Conservation (phyloP, 2,797 vertebrate species). For the Hipposideros larvatus region DNA sequence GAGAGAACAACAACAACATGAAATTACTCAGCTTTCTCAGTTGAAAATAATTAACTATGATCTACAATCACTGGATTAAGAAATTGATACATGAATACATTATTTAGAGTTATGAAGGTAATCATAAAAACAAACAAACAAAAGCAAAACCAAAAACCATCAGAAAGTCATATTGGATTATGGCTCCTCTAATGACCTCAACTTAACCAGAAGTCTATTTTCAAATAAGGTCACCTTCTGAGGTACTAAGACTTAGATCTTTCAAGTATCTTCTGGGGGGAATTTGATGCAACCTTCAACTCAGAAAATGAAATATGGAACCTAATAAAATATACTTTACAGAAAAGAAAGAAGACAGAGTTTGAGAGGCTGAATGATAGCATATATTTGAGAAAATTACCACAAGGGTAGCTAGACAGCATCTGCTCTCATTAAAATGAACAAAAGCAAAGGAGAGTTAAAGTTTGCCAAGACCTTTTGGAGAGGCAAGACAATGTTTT, state of each 20-base stretch:
- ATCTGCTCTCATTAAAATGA: neutral
- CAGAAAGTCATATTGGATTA: neutral
- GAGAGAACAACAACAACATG: neutral
- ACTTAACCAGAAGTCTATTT: neutral
- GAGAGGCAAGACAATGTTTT: no score
- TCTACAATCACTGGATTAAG: neutral
- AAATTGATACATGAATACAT: neutral
- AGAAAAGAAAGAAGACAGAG: neutral
- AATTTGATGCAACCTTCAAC: neutral
- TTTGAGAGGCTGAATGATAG: neutral
- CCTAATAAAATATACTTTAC: neutral
- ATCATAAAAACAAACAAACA: neutral
- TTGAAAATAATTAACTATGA: neutral
- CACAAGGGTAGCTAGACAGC: neutral
- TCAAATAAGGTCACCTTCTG: neutral
- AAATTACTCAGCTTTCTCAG: neutral
- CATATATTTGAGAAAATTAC: neutral
- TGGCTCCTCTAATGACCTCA: no score
- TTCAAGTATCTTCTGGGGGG: neutral
- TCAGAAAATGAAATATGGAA: neutral
- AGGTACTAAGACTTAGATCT: neutral
- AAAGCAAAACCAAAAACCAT: neutral
- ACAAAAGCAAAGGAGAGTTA: no score
- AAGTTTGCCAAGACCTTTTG: no score
- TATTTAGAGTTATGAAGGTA: neutral